phyloP scores from a whole-genome alignment of 2,797 vertebrate species.

The Hydrophis major region DNA sequence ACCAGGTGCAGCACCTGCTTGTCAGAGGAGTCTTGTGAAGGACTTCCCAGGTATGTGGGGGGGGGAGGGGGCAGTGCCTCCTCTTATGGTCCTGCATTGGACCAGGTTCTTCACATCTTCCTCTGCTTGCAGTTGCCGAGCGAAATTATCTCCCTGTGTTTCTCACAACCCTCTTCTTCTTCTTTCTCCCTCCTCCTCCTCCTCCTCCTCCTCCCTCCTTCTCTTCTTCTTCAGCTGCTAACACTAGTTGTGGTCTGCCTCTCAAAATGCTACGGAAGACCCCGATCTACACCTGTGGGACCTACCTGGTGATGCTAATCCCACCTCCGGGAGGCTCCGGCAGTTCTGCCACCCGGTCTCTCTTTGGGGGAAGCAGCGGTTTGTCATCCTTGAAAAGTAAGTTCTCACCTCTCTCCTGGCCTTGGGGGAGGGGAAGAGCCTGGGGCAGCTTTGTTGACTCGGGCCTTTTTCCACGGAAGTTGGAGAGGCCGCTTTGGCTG shows the following conservation, averaged over 20 bases:
- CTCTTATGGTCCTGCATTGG: neutral
- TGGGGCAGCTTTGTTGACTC: neutral
- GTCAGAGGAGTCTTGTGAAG: neutral
- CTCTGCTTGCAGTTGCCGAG: neutral
- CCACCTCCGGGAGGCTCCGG: slow-evolving; percentile 93
- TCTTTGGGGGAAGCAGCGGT: slow-evolving; percentile 94
- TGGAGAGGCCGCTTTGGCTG: neutral
- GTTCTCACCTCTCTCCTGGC: slow-evolving; percentile 6
- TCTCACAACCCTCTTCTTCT: neutral
- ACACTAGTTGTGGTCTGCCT: slow-evolving; percentile 96
- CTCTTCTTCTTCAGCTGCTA: slow-evolving; percentile 74
- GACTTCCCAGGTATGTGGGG: neutral
- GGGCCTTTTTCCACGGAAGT: neutral
- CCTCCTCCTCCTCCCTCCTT: too few species aligned
- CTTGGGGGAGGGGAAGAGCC: neutral
- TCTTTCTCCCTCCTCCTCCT: too few species aligned
- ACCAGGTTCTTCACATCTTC: neutral
- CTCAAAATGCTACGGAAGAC: slow-evolving; percentile 93
- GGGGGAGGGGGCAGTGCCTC: too few species aligned
- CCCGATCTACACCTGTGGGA: slow-evolving; percentile 96
- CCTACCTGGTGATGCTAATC: slow-evolving; percentile 93
- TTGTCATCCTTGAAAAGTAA: slow-evolving; percentile 97
- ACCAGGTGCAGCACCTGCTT: neutral
- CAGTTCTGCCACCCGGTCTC: slow-evolving; percentile 95
- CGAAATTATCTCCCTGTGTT: rapidly evolving